Conservation (phyloP, 2,888 invertebrate genomes). For the Gortyna flavago region DNA sequence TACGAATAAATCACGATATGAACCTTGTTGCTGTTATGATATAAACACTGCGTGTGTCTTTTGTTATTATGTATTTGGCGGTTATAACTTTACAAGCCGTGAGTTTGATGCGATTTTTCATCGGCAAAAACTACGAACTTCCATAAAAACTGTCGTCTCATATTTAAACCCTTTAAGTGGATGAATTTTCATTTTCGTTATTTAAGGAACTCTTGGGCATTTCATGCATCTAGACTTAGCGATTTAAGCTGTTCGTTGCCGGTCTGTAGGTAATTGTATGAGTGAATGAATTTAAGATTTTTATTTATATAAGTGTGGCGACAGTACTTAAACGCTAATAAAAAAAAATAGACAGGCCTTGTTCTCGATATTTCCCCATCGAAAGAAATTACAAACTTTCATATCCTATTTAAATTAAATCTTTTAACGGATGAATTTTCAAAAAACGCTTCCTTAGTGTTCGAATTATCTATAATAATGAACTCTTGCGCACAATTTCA, state of each 20-base stretch:
- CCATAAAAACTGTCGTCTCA: neutral
- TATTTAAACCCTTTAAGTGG: neutral
- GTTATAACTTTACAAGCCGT: constrained; percentile 18
- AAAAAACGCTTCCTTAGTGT: neutral
- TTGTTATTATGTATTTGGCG: constrained; percentile 38
- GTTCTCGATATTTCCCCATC: neutral
- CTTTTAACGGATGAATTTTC: neutral
- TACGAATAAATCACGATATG: constrained; percentile 80
- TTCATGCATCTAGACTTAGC: neutral
- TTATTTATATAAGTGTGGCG: neutral
- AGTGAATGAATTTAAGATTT: neutral
- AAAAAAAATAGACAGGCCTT: neutral
- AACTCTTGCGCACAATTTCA: neutral
- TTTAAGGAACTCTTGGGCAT: neutral
- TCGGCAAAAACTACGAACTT: neutral
- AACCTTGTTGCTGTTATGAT: constrained; percentile 56
- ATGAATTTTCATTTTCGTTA: neutral
- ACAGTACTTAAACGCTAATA: neutral
- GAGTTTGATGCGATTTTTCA: neutral
- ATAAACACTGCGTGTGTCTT: constrained; percentile 49
- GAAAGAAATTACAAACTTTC: neutral
- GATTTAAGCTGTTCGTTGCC: neutral
- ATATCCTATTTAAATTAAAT: neutral
- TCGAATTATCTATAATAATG: too few relatives aligned
- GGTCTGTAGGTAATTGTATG: neutral